These are phyloP conservation scores for Edolisoma coerulescens DNA, from an alignment of 2,113 vertebrate genomes.

Conservation along the genomic window DNA sequence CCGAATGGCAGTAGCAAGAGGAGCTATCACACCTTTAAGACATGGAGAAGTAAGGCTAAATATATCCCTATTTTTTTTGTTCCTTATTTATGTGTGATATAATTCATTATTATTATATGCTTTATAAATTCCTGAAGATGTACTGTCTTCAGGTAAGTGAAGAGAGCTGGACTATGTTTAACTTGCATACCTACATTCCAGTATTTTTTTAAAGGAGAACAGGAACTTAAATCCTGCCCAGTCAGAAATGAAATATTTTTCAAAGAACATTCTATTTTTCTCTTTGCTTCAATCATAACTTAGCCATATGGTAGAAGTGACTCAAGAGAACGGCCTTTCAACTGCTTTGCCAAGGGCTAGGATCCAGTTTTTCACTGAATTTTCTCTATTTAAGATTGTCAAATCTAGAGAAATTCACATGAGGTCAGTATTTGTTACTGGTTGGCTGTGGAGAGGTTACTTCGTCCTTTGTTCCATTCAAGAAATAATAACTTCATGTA, in stretches of 20 bases:
- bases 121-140: not conserved
- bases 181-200: not conserved
- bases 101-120: not conserved
- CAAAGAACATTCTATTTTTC: not conserved
- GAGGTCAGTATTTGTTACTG: not conserved
- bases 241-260: not conserved
- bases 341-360: not conserved
- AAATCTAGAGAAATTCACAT: not conserved
- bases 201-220: not conserved
- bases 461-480: not conserved
- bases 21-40: slow-evolving; percentile 77
- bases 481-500: not conserved
- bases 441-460: not conserved
- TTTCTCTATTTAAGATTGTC: not conserved
- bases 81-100: not conserved
- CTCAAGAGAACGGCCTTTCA: not conserved
- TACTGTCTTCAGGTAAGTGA: not conserved
- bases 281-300: not conserved
- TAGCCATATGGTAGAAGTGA: not conserved
- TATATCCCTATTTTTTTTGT: not conserved
- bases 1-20: slow-evolving; percentile 81
- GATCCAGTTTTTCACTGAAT: not conserved
- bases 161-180: not conserved
- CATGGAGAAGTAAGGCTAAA: slow-evolving; percentile 80
- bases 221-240: not conserved